Base-by-base conservation (phyloP, 2,113 vertebrate species). In the Vidua macroura region DNA sequence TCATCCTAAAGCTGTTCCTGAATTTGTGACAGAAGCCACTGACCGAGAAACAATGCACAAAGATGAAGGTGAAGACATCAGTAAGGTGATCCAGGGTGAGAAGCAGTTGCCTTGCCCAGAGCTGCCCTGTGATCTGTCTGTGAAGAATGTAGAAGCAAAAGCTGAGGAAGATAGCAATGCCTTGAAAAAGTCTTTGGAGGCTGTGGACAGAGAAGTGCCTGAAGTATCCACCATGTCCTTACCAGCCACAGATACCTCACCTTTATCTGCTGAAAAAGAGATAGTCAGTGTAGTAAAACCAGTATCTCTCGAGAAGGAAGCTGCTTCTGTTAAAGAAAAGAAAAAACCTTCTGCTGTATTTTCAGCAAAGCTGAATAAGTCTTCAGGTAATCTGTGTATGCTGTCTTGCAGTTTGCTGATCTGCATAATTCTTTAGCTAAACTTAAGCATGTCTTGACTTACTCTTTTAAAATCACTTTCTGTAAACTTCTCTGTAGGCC, bases 321-420 rank as follows among this genome's bases (percentile, higher is more conserved):
- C 86, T 95, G 73, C 97, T 97, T 88, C 97, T 93, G 79, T 86
- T 95, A 96, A 93, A 95, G 96, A 97, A 86, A 97, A 97, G 87
- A 96, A 97, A 96, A 97, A 96, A 64, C 66, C 97, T 91, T 81
- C 97, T 81, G 95, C 97, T 96, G 49, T 98, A 80, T 98, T 98
- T 97, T 97, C 98, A 97, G 86, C 97, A 97, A 97, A 97, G 97
- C 97, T 98, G 97, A 98, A 88, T 98, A 98, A 97, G 92, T 97
- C 95, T 96, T 97, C 98, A 98, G 98, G 98, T 98, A 98, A 98
- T 97, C 88, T 95, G 78, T 95, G 72, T 95, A 52, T n/a, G 35
- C 94, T 97, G 53, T 96, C 72, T 97, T 96, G 77, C 96, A 90
- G 73, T 96, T 95, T 76, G 83, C 84, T 97, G 86, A 28, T 83